These are phyloP conservation scores for Brotogeris chrysoptera DNA, from an alignment of 2,797 vertebrate genomes.

Conservation along the genomic window DNA sequence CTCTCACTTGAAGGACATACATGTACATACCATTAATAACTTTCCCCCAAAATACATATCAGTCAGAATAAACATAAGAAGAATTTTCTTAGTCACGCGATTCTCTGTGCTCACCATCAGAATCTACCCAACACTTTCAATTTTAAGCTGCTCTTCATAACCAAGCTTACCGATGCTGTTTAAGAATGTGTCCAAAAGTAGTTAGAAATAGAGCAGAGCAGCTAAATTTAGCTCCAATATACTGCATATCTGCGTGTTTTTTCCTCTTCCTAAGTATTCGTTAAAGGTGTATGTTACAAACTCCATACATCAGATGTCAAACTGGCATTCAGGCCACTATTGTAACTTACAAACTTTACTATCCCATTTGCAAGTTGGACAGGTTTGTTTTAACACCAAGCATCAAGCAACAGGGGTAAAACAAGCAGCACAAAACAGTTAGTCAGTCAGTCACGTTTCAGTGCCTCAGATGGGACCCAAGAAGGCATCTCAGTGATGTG, in stretches of 20 bases:
- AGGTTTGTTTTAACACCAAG: not conserved
- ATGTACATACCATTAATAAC: not conserved
- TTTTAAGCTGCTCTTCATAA: not conserved
- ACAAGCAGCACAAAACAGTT: not conserved
- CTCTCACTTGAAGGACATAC: not conserved
- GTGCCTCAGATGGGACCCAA: not conserved
- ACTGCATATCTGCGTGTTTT: not conserved
- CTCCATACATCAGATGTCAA: not conserved
- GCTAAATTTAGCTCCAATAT: not conserved
- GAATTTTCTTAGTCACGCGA: not conserved
- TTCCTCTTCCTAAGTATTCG: not conserved
- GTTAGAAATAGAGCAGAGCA: not conserved
- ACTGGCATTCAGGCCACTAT: not conserved
- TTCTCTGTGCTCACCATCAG: not conserved
- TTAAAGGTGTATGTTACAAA: not conserved
- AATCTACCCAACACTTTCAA: not conserved
- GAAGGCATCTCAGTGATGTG: not conserved
- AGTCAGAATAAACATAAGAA: not conserved
- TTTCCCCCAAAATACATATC: not conserved
- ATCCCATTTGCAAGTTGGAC: not conserved
- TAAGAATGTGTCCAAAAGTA: not conserved
- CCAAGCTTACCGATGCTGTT: not conserved
- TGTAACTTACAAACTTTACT: not conserved
- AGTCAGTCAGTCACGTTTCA: not conserved
- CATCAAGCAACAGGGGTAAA: not conserved